A percentile compares a stretch with the other conserved stretches of the same genome.
These are phyloP conservation scores for Bostrychus sinensis DNA, from an alignment of 2,113 vertebrate genomes.

Conservation along the genomic window DNA sequence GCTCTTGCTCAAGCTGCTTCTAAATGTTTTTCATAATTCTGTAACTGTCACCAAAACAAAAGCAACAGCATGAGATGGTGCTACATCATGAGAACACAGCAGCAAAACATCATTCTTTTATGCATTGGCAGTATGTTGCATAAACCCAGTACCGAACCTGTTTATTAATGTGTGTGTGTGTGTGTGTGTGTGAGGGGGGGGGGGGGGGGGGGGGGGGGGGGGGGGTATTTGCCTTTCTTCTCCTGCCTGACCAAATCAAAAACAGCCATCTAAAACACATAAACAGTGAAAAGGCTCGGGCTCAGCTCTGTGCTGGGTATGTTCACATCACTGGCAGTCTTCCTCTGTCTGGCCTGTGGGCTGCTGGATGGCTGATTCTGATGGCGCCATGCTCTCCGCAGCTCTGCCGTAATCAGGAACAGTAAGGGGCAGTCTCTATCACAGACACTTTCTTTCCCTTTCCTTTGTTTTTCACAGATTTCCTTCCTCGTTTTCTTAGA, in stretches of 20 bases:
- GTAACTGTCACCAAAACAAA: not conserved
- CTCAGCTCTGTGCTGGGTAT: slow-evolving; percentile 69
- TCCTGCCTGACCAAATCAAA: slow-evolving; percentile 72
- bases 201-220: too few species aligned
- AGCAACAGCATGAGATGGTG: not conserved
- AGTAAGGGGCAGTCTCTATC: slow-evolving; percentile 79
- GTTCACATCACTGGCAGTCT: slow-evolving; percentile 73
- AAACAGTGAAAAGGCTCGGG: slow-evolving; percentile 69
- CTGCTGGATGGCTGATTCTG: slow-evolving; percentile 75
- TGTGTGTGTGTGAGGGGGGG: too few species aligned
- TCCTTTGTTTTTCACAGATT: slow-evolving; percentile 85
- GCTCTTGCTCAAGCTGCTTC: not conserved
- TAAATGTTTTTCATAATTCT: not conserved
- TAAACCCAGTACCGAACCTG: slow-evolving; percentile 55
- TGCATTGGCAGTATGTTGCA: slow-evolving; percentile 18
- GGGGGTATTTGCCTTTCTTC: slow-evolving; percentile 62
- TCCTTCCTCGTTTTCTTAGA: slow-evolving; percentile 88
- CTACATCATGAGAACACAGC: not conserved
- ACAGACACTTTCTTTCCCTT: slow-evolving; percentile 83
- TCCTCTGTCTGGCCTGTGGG: slow-evolving; percentile 75
- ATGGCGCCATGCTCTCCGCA: slow-evolving; percentile 80
- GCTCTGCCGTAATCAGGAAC: slow-evolving; percentile 81
- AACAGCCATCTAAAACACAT: slow-evolving; percentile 78
- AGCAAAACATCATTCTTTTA: not conserved
- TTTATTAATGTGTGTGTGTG: slow-evolving; percentile 40